Conservation (phyloP, 2,797 vertebrate genomes). For the Lagocephalus sceleratus region DNA sequence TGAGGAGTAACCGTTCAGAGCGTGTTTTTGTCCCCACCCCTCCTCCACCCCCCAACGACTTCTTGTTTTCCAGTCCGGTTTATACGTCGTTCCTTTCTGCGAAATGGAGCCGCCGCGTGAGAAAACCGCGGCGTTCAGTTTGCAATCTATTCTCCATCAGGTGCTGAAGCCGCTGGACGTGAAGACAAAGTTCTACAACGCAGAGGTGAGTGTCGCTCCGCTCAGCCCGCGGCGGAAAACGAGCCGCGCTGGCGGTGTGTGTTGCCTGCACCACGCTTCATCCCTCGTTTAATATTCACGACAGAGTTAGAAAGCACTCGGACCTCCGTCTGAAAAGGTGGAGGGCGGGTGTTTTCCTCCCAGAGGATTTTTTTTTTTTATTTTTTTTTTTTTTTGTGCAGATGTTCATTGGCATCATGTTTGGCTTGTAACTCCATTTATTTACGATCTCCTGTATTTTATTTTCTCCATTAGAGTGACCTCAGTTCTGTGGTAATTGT, state of each 20-base stretch:
- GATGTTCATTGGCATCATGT: slow-evolving; percentile 78
- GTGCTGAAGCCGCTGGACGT: slow-evolving; percentile 97
- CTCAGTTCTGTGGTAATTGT: slow-evolving; percentile 99
- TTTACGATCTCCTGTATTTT: slow-evolving; percentile 94
- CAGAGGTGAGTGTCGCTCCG: slow-evolving; percentile 82
- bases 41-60: no score
- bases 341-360: slow-evolving; percentile 2
- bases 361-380: slow-evolving; percentile 45
- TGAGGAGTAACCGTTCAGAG: neutral
- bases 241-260: no score
- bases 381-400: slow-evolving; percentile 38
- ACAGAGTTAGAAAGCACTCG: slow-evolving; percentile 43
- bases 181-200: slow-evolving; percentile 99
- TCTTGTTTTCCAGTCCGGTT: neutral
- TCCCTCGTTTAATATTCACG: slow-evolving; percentile 44
- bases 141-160: slow-evolving; percentile 85
- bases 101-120: slow-evolving; percentile 52
- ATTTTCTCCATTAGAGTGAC: slow-evolving; percentile 99
- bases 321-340: slow-evolving; percentile 11
- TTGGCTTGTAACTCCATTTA: slow-evolving; percentile 92
- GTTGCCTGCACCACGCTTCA: slow-evolving; percentile 21
- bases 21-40: no score
- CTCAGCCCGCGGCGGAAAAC: no score
- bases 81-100: neutral
- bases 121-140: slow-evolving; percentile 63